Percentiles rank a stretch among this genome's conserved stretches.
These are phyloP conservation scores for Okapia johnstoni DNA, from an alignment of 2,113 vertebrate genomes.

Conservation along the genomic window DNA sequence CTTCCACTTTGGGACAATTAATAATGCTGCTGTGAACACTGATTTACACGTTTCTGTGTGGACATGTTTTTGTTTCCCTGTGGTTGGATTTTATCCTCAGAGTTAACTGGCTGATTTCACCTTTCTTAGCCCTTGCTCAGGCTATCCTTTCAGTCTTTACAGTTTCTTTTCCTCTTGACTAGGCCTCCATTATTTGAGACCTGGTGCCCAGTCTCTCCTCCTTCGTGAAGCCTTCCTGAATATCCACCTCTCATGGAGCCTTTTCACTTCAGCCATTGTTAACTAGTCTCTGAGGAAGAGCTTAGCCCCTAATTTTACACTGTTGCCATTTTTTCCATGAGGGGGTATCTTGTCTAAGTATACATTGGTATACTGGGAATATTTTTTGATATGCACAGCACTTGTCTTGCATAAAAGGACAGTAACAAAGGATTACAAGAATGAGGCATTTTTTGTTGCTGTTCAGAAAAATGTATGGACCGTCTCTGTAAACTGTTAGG, in stretches of 20 bases:
- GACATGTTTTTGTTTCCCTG: not conserved
- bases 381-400: not conserved
- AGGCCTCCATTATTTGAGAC: not conserved
- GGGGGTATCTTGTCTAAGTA: not conserved
- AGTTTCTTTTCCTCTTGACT: not conserved
- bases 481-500: not conserved
- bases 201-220: not conserved
- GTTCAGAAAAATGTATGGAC: not conserved
- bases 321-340: not conserved
- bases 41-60: not conserved
- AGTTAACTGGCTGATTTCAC: not conserved
- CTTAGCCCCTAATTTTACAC: not conserved
- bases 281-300: not conserved
- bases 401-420: not conserved
- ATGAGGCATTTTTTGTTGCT: not conserved
- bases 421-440: not conserved
- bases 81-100: not conserved
- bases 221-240: not conserved
- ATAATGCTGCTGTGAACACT: not conserved
- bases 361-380: not conserved
- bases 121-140: not conserved
- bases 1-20: not conserved
- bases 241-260: not conserved
- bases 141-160: not conserved
- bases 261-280: not conserved